Base-by-base conservation (phyloP, 30 jellyfish, hydroid and myxozoan genomes). In the Phacellophora camtschatica region DNA sequence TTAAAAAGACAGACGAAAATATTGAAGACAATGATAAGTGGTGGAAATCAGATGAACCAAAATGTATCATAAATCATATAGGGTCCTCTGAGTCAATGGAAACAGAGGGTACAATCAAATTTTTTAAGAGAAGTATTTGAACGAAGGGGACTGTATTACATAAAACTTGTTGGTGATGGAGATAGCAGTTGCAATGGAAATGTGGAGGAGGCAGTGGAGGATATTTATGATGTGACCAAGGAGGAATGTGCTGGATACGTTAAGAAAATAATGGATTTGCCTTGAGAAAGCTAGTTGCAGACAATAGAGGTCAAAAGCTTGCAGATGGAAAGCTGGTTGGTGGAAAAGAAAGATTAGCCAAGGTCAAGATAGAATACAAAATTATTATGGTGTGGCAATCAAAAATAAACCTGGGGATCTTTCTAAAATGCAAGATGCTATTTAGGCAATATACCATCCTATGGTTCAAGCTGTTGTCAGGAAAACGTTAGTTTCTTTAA, bases 161-260 rank as follows among this genome's bases (percentile, higher is more conserved):
- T 69, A n/a, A 23, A 35, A 27, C 35, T 54, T 29, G 59, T 76
- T 56, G 88, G 88, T 7, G 88, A 76, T 56, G 88, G 88, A 0
- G 88, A 76, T 45, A 76, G 68, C 45, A 28, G 80, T 37, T 75
- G 88, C 67, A 54, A 20, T 75, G 88, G 88, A 25, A 41, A 19
- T 30, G 88, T 75, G 0, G 42, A n/a, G 20, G 81, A 33, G 13
- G 82, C 51, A 11, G 19, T 32, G 24, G 77, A 77, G n/a, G 88
- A 54, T 33, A 50, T 18, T 4, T 73, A 73, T 29, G 27, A 2
- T 0, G 67, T 75, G 0, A 53, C 54, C 9, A 75, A 75, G 45
- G 77, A 75, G 15, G 88, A 75, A 27, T 71, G 85, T 49, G 85
- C 53, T 27, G 73, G 73, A 5, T 73, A 71, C 63, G 71, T 71